Evolutionary conservation across 2,797 vertebrate genomes (phyloP), one percentile per base, ranked within the genome.

Genomic region (Chrysocyon brachyurus): DNA sequence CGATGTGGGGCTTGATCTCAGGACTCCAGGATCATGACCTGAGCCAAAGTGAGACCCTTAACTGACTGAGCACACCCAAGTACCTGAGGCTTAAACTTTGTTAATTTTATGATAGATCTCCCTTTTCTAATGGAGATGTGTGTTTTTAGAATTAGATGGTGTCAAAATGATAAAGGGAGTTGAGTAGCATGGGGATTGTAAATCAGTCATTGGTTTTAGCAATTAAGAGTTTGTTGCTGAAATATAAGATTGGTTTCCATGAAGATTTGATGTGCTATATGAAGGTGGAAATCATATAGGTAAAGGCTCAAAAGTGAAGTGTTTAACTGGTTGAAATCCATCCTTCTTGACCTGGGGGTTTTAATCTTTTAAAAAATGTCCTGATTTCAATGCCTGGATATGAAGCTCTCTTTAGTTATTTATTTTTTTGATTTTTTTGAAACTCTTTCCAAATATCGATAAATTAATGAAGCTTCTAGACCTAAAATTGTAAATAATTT

Each of bases 401-500:
- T 73, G 40, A 92, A 84, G 79, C 49, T 87, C 40, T 93, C 56
- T 86, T 75, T 83, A 87, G 6, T 46, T 46, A 46, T 46, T 46
- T 46, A 46, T 46, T 46, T 46, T 46, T 46, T 46, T 46, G 6
- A 46, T 7, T 46, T 46, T 40, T 40, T 46, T 46, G 7, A 46
- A 46, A 46, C 40, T 46, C 40, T 46, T 46, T 46, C n/a, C 16
- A 63, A 75, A 46, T 90, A 78, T 33, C 12, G 78, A 40, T 72
- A 83, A 83, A 75, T 78, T 40, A 78, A 40, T 40, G 22, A 90
- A 61, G 9, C n/a, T 87, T 90, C 49, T 73, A 90, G 31, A 49
- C 40, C 22, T 79, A 96, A 96, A 87, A 73, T 33, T 84, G 22
- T 77, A 94, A 79, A 63, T 59, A 66, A 15, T 36, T n/a, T 77